A percentile compares a stretch with the other conserved stretches of the same genome.
These are phyloP conservation scores for Electrona antarctica DNA, from an alignment of 2,113 vertebrate species.

Conservation along the genomic window DNA sequence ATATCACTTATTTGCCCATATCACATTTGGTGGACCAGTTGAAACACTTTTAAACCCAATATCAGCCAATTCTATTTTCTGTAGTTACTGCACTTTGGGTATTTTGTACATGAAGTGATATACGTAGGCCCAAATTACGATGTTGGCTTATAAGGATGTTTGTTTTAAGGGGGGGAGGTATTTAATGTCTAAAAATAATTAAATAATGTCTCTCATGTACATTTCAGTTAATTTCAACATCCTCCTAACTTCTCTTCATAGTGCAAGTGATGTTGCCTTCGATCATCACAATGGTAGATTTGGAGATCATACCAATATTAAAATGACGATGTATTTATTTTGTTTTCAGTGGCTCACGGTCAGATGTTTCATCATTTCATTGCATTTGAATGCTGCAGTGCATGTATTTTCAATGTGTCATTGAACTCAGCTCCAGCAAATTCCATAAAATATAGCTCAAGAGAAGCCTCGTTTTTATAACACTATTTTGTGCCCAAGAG, in stretches of 20 bases:
- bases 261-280: constrained; percentile 36
- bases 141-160: constrained; percentile 2
- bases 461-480: constrained; percentile 40
- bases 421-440: constrained; percentile 49
- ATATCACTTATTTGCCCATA: too few species aligned
- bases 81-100: neutral
- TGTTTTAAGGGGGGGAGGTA: neutral
- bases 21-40: too few species aligned
- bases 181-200: constrained; percentile 8
- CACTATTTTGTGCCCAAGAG: constrained; percentile 52
- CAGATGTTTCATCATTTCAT: constrained; percentile 46
- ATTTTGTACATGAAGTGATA: constrained; percentile 15
- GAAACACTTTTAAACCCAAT: too few species aligned
- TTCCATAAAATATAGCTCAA: constrained; percentile 27
- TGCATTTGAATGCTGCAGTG: constrained; percentile 51
- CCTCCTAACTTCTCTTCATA: constrained; percentile 33
- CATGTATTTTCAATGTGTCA: constrained; percentile 51
- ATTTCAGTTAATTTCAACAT: constrained; percentile 12
- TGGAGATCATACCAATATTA: constrained; percentile 11
- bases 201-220: neutral
- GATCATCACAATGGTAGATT: neutral
- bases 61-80: too few species aligned
- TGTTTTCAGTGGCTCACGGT: constrained; percentile 43
- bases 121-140: constrained; percentile 6
- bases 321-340: constrained; percentile 18